Evolutionary conservation across 2,113 vertebrate species (phyloP).

Genomic region (Chionodraco myersi): DNA sequence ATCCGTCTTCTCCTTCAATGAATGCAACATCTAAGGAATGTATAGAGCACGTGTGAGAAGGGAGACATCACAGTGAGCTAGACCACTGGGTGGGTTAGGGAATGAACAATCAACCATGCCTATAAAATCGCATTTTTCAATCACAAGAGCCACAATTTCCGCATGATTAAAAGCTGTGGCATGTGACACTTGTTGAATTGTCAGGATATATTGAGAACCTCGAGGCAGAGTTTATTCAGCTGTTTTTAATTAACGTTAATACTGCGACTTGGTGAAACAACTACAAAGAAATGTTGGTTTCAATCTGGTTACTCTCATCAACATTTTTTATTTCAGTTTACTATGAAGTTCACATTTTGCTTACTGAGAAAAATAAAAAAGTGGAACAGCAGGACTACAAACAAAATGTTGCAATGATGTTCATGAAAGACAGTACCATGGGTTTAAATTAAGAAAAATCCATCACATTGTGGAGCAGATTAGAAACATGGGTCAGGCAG

Average conservation of each 20-base stretch:
- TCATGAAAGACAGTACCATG: no score
- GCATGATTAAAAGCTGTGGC: neutral
- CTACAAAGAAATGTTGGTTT: neutral
- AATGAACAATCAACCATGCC: neutral
- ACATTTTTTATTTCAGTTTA: no score
- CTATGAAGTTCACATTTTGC: no score
- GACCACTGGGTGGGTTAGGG: neutral
- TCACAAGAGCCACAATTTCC: neutral
- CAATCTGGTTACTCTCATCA: neutral
- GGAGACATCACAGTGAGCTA: neutral
- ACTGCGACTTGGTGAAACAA: neutral
- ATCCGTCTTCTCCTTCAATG: neutral
- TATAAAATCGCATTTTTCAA: neutral
- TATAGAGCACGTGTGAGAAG: neutral
- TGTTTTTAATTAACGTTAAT: neutral
- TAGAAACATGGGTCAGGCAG: no score
- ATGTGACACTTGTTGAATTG: neutral
- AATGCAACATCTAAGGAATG: neutral
- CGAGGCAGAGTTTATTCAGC: neutral
- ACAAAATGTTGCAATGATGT: no score
- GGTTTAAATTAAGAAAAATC: no score
- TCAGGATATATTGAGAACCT: neutral
- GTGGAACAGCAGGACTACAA: no score
- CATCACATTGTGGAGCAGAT: no score
- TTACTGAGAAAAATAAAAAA: no score